A percentile compares a stretch with the other conserved stretches of the same genome.
Conservation (phyloP, 1,140 invertebrate genomes). For the Magallana angulata region DNA sequence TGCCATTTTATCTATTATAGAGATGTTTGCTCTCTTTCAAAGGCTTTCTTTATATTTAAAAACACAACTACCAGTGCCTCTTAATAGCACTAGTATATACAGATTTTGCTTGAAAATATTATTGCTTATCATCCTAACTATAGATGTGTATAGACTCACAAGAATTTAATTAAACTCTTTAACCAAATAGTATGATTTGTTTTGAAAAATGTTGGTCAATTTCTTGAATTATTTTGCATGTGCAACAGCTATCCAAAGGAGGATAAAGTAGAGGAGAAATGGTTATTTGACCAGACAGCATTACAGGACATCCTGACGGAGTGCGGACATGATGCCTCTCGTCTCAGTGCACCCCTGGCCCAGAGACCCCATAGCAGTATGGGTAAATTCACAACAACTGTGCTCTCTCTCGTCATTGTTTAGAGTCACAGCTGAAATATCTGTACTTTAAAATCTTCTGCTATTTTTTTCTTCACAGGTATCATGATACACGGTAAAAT, state of each 20-base stretch:
- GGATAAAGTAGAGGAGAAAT: conserved; percentile 65
- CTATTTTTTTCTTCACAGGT: conserved; percentile 5
- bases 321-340: conserved; percentile 76
- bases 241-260: conserved; percentile 67
- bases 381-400: conserved; percentile 76
- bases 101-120: too few relatives aligned
- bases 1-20: too few relatives aligned
- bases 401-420: neutral
- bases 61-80: too few relatives aligned
- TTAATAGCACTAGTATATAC: too few relatives aligned
- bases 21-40: too few relatives aligned
- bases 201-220: neutral
- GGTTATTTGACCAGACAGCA: conserved; percentile 77
- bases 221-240: conserved; percentile 33
- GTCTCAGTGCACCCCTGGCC: conserved; percentile 74
- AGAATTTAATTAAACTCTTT: too few relatives aligned
- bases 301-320: conserved; percentile 76
- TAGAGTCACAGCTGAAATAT: neutral
- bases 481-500: conserved; percentile 2
- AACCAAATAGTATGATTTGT: too few relatives aligned
- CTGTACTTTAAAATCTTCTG: neutral
- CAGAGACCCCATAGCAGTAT: conserved; percentile 72
- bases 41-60: too few relatives aligned
- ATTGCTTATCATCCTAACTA: too few relatives aligned
- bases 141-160: too few relatives aligned